Evolutionary conservation across 2,888 invertebrate species (phyloP).

Genomic region (Mermis nigrescens): DNA sequence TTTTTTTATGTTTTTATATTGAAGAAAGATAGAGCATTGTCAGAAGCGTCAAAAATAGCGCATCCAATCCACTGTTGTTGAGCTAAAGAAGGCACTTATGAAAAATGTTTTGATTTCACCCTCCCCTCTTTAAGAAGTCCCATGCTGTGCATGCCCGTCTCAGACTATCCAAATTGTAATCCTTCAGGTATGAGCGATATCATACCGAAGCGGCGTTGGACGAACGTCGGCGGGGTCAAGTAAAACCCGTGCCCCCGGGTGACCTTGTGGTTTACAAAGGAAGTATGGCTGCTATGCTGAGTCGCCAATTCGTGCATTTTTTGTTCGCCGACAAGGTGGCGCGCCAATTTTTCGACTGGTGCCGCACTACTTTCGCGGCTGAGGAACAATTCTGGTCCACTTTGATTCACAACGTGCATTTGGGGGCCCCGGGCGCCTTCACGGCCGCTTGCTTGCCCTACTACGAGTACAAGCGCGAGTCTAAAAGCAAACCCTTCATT

Average conservation of each 20-base stretch:
- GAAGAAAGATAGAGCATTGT: too few species aligned
- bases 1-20: too few species aligned
- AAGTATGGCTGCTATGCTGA: background rate
- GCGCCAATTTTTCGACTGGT: constrained; percentile 6
- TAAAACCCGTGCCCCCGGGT: constrained; percentile 1
- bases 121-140: too few species aligned
- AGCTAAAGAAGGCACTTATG: too few species aligned
- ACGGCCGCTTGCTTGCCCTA: background rate
- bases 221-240: background rate
- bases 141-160: background rate
- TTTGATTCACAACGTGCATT: constrained; percentile 1
- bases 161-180: too few species aligned
- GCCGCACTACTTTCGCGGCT: background rate
- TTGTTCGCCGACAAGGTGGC: background rate
- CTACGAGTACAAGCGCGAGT: background rate
- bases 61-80: too few species aligned
- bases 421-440: background rate
- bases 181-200: background rate
- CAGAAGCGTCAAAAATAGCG: too few species aligned
- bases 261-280: constrained; percentile 8
- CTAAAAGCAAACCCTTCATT: background rate
- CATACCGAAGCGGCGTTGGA: background rate
- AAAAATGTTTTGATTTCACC: too few species aligned
- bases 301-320: constrained; percentile 7
- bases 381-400: constrained; percentile 10